These are phyloP conservation scores for Oreochromis tanganicae DNA, from an alignment of 2,113 vertebrate species.

Conservation along the genomic window DNA sequence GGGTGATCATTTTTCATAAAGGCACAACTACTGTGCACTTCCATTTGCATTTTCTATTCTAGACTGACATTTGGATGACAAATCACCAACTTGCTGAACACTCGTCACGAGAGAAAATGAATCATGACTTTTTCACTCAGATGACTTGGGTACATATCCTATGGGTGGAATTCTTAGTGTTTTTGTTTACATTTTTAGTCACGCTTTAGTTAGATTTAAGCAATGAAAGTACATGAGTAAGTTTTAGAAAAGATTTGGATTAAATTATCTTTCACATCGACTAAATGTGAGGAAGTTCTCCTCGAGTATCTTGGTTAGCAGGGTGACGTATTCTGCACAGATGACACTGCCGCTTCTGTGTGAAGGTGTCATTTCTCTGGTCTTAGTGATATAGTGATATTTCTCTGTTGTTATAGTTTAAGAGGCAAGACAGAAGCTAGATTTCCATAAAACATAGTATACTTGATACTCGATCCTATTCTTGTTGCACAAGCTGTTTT, in stretches of 20 bases:
- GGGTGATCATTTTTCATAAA: background rate
- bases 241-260: background rate
- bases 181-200: background rate
- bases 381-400: background rate
- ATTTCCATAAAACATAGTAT: background rate
- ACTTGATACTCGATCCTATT: background rate
- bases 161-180: background rate
- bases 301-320: background rate
- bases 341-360: background rate
- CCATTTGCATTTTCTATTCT: background rate
- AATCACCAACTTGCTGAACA: background rate
- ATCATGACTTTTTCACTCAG: background rate
- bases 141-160: background rate
- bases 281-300: background rate
- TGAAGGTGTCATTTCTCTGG: background rate
- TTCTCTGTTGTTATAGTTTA: background rate
- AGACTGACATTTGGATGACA: background rate
- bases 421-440: background rate
- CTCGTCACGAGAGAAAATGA: background rate
- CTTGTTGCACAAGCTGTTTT: background rate
- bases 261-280: background rate
- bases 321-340: background rate
- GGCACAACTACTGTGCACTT: background rate
- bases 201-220: background rate
- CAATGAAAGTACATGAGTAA: background rate